phyloP scores from a whole-genome alignment of 2,797 vertebrate species.

The Acanthiza pusilla region DNA sequence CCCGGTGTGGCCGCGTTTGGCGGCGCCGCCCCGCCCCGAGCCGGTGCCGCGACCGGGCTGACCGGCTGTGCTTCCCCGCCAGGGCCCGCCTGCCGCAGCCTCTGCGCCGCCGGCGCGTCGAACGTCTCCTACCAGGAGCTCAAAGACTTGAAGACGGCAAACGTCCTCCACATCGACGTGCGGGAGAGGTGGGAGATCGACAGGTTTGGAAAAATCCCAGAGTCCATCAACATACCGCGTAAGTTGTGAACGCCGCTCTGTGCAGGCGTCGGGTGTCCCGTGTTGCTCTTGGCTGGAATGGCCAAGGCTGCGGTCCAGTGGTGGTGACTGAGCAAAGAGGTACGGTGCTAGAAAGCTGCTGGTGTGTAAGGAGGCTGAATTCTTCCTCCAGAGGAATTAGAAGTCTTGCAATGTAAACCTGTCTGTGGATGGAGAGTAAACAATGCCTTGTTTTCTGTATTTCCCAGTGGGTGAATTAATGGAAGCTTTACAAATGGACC shows the following conservation, averaged over 20 bases:
- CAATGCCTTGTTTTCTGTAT: background rate
- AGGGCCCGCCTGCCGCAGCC: background rate
- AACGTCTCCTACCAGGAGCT: slow-evolving; percentile 82
- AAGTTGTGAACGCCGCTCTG: background rate
- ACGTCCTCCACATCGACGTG: slow-evolving; percentile 83
- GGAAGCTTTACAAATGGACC: slow-evolving; percentile 82
- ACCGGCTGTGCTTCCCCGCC: slow-evolving; percentile 15
- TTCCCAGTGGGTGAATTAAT: slow-evolving; percentile 84
- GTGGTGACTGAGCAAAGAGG: background rate
- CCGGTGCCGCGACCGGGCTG: background rate
- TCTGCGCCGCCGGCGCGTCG: slow-evolving; percentile 40
- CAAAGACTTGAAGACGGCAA: slow-evolving; percentile 78
- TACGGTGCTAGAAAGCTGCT: background rate
- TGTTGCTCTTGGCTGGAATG: background rate
- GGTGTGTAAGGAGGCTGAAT: background rate
- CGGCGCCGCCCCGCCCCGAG: background rate
- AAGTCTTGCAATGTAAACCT: background rate
- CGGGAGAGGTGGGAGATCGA: slow-evolving; percentile 89
- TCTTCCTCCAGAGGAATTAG: background rate
- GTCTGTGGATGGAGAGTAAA: background rate
- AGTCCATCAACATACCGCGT: slow-evolving; percentile 88
- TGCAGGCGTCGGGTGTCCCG: background rate
- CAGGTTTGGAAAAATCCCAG: slow-evolving; percentile 84
- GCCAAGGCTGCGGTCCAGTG: background rate
- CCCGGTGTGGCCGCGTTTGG: accelerated